Evolutionary conservation across 2,797 vertebrate species (phyloP).

Genomic region (Stomatorhinus walkeri): DNA sequence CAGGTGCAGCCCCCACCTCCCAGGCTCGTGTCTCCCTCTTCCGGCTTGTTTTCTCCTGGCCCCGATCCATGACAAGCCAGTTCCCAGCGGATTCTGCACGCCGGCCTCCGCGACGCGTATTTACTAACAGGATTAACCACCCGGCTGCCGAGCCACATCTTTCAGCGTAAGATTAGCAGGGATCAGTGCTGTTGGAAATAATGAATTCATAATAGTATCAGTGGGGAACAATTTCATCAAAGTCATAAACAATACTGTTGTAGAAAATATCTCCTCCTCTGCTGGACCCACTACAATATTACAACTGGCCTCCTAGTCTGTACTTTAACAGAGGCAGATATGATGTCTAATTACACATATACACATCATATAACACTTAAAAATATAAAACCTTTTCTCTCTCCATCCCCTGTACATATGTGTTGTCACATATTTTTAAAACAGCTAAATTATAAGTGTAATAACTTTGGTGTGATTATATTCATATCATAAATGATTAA

Average conservation of each 20-base stretch:
- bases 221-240: constrained; percentile 30
- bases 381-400: constrained; percentile 15
- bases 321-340: constrained; percentile 23
- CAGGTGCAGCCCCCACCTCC: not conserved
- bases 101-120: constrained; percentile 11
- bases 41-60: not conserved
- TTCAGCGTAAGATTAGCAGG: constrained; percentile 28
- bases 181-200: constrained; percentile 28
- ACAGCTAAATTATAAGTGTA: constrained; percentile 13
- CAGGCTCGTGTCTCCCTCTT: not conserved
- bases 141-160: constrained; percentile 25
- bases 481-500: constrained; percentile 10
- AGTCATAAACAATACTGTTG: constrained; percentile 27
- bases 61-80: not conserved
- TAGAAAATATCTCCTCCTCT: constrained; percentile 21
- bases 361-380: constrained; percentile 19
- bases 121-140: constrained; percentile 24
- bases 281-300: constrained; percentile 13
- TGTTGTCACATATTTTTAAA: constrained; percentile 1
- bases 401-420: constrained; percentile 10
- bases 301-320: constrained; percentile 24
- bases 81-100: not conserved
- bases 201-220: constrained; percentile 30
- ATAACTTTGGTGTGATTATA: constrained; percentile 14
- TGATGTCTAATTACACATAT: constrained; percentile 20